Conservation (phyloP, 2,888 invertebrate species). For the Galeopsomyia nigrocyanea region DNA sequence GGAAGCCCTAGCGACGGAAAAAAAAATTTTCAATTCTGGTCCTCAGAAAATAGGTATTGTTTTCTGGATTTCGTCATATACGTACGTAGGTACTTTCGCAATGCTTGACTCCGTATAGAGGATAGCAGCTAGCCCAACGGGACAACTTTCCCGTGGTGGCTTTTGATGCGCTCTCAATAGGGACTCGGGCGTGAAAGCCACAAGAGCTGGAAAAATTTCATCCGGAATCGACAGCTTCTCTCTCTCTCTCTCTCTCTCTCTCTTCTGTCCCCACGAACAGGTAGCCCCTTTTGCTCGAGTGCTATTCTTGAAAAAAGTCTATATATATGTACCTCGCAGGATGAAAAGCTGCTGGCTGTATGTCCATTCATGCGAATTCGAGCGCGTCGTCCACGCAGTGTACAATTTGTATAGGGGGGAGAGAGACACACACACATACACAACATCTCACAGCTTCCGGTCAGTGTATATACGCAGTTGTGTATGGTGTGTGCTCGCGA, state of each 20-base stretch:
- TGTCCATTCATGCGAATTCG: constrained; percentile 46
- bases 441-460: constrained; percentile 58
- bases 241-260: no score
- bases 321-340: neutral
- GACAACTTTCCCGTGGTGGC: neutral
- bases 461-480: no score
- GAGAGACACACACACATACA: no score
- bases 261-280: constrained; percentile 3
- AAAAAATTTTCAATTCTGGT: no score
- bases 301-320: constrained; percentile 12
- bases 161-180: neutral
- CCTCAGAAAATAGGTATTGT: no score
- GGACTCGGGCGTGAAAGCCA: neutral
- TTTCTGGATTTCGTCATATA: no score
- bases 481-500: constrained; percentile 52
- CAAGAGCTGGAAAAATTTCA: constrained; percentile 2
- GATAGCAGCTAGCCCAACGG: no score
- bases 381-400: constrained; percentile 44
- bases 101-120: no score
- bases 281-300: constrained; percentile 14
- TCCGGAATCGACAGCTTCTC: neutral
- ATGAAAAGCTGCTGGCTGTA: constrained; percentile 23
- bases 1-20: no score
- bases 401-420: neutral
- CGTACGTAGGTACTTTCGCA: no score